Conservation (phyloP, 2,888 invertebrate species). For the Aleiodes testaceus region DNA sequence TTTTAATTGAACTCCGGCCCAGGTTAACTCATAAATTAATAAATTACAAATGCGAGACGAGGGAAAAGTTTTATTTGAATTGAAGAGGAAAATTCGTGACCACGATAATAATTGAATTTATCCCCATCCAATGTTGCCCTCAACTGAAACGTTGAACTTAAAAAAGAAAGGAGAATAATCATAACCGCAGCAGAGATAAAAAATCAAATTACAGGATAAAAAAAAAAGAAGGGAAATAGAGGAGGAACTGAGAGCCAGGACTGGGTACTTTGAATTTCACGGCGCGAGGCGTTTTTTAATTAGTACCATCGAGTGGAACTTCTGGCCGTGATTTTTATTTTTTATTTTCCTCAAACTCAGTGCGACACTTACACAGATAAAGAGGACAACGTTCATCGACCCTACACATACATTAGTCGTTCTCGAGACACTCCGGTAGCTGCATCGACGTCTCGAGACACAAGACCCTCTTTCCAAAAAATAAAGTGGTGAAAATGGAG, state of each 20-base stretch:
- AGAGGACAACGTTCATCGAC: conserved; percentile 17
- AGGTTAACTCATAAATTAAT: neutral
- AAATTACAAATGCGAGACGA: conserved; percentile 10
- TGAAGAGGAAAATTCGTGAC: conserved; percentile 18
- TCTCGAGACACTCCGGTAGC: conserved; percentile 37
- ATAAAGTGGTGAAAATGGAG: conserved; percentile 8
- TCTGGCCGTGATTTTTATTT: conserved; percentile 34
- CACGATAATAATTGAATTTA: conserved; percentile 31
- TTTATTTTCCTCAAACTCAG: neutral
- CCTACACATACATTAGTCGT: conserved; percentile 19
- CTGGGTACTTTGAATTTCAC: conserved; percentile 50
- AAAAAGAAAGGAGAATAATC: conserved; percentile 18
- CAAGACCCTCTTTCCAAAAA: conserved; percentile 6
- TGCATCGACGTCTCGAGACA: conserved; percentile 37
- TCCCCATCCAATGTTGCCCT: conserved; percentile 15
- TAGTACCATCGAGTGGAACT: conserved; percentile 51
- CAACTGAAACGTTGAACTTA: conserved; percentile 1
- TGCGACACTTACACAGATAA: conserved; percentile 14
- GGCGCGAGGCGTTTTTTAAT: conserved; percentile 53
- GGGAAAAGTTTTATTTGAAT: no score
- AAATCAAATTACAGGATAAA: conserved; percentile 17
- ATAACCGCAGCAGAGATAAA: conserved; percentile 24
- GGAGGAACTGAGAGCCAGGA: conserved; percentile 9
- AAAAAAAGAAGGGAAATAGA: conserved; percentile 27
- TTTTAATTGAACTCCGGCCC: no score